A percentile compares a stretch with the other conserved stretches of the same genome.
These are phyloP conservation scores for Steinernema hermaphroditum DNA, from an alignment of 2,888 invertebrate species.

Conservation along the genomic window DNA sequence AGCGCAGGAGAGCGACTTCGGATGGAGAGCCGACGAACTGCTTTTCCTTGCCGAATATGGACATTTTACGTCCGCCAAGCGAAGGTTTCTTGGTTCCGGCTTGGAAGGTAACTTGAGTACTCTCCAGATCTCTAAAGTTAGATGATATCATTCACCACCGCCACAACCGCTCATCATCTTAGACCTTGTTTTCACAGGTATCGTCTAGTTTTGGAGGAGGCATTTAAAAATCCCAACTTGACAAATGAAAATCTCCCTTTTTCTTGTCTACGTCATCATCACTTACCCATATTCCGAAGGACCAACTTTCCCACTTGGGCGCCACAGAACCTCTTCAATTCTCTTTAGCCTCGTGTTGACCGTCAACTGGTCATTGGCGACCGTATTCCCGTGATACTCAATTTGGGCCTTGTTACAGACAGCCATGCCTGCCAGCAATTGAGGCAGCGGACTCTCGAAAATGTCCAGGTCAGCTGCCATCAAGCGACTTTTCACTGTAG, in stretches of 20 bases:
- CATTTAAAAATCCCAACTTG: too few relatives aligned
- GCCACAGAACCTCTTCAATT: neutral
- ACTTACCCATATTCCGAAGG: neutral
- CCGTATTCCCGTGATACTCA: conserved; percentile 38
- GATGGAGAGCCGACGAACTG: conserved; percentile 47
- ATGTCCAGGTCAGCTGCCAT: neutral
- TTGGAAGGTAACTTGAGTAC: neutral
- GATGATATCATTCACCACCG: too few relatives aligned
- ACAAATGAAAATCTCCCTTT: too few relatives aligned
- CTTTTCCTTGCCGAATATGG: conserved; percentile 33
- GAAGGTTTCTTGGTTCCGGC: neutral
- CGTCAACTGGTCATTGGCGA: neutral
- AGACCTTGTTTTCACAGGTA: too few relatives aligned
- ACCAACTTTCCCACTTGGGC: neutral
- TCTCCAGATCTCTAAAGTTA: neutral
- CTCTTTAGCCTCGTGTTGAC: neutral
- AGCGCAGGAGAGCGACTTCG: conserved; percentile 47
- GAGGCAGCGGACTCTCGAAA: conserved; percentile 1
- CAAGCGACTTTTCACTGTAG: neutral
- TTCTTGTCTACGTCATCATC: too few relatives aligned
- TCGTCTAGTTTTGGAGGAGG: too few relatives aligned
- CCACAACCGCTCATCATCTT: too few relatives aligned
- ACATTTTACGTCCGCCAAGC: neutral
- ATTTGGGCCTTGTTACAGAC: conserved; percentile 54
- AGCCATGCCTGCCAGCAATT: conserved; percentile 48